Percentiles rank a stretch among this genome's conserved stretches.
These are phyloP conservation scores for Machimus rusticus DNA, from an alignment of 2,888 invertebrate species.

Conservation along the genomic window DNA sequence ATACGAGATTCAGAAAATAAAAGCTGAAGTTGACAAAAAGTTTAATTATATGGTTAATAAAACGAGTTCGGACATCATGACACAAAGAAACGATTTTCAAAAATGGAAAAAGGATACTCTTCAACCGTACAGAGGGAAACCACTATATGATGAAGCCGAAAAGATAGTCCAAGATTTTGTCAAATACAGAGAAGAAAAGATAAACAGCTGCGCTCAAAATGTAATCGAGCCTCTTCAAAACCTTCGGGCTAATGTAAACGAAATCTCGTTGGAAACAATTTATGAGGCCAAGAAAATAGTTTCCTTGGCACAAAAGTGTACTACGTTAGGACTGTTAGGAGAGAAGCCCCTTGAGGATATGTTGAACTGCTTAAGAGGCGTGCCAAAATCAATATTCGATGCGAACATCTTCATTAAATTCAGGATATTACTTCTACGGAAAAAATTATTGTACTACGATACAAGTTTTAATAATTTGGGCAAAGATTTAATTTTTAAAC, in stretches of 20 bases:
- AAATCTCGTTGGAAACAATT: not conserved
- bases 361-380: not conserved
- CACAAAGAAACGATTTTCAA: not conserved
- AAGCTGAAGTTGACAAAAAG: not conserved
- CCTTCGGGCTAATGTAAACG: not conserved
- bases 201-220: not conserved
- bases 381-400: not conserved
- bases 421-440: not conserved
- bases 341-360: not conserved
- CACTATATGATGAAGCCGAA: not conserved
- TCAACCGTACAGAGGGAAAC: too few species aligned
- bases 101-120: not conserved
- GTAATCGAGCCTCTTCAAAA: not conserved
- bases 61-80: not conserved
- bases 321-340: not conserved
- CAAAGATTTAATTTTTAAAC: not conserved
- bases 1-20: not conserved
- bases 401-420: not conserved
- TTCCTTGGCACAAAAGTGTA: not conserved
- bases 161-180: not conserved
- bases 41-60: not conserved
- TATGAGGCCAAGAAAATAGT: not conserved
- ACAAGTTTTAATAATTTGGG: not conserved
- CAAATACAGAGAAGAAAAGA: not conserved
- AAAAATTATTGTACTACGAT: not conserved